These are phyloP conservation scores for Drosophila lacicola DNA, from an alignment of 2,888 invertebrate genomes.

Conservation along the genomic window DNA sequence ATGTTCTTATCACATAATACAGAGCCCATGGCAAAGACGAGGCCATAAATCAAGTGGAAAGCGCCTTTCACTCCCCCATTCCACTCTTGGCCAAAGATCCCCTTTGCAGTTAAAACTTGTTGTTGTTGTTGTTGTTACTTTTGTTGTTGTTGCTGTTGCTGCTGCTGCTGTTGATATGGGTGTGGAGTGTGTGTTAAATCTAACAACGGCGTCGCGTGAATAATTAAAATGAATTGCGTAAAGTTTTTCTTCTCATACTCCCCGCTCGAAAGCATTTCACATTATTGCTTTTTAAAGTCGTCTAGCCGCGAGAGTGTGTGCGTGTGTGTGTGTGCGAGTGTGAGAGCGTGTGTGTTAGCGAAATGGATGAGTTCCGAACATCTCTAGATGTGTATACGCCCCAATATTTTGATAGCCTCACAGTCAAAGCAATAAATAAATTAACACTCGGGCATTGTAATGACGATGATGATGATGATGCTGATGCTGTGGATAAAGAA, in stretches of 20 bases:
- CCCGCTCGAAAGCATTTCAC: conserved; percentile 38
- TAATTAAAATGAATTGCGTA: conserved; percentile 76
- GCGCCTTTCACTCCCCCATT: conserved; percentile 36
- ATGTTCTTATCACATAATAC: conserved; percentile 76
- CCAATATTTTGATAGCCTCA: conserved; percentile 64
- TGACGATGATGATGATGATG: conserved; percentile 22
- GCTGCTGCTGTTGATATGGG: conserved; percentile 47
- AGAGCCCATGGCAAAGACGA: conserved; percentile 32
- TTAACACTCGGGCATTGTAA: conserved; percentile 48
- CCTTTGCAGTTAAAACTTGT: conserved; percentile 15
- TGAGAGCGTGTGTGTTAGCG: conserved; percentile 9
- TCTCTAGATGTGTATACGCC: conserved; percentile 9
- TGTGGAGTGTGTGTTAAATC: conserved; percentile 57
- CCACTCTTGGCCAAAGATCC: conserved; percentile 12
- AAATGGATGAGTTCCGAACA: conserved; percentile 29
- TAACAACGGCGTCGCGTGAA: conserved; percentile 67
- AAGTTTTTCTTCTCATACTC: conserved; percentile 38
- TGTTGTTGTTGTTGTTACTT: conserved; percentile 28
- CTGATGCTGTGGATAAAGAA: conserved; percentile 2
- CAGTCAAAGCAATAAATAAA: conserved; percentile 71
- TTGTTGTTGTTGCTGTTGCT: conserved; percentile 24
- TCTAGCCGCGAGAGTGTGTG: conserved; percentile 24
- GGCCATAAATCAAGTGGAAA: conserved; percentile 73
- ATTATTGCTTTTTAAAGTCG: conserved; percentile 75
- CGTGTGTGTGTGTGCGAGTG: background rate